Conservation (phyloP, 2,113 vertebrate genomes). For the Nothobranchius furzeri region DNA sequence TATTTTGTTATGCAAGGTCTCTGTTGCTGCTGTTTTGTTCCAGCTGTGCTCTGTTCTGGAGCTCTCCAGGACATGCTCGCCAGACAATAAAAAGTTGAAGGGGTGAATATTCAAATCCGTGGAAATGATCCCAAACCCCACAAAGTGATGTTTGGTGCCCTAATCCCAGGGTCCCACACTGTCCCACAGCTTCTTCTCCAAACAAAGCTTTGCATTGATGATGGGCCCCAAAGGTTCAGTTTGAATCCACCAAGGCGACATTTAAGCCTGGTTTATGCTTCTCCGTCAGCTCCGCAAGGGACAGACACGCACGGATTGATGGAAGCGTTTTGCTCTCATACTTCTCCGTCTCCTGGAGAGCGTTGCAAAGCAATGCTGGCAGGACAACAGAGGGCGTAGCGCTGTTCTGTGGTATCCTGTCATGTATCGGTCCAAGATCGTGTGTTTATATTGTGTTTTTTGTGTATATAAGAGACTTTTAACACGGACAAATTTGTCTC, state of each 20-base stretch:
- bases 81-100: constrained; percentile 56
- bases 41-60: constrained; percentile 29
- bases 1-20: constrained; percentile 31
- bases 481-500: too few species aligned
- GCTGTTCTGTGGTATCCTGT: too few species aligned
- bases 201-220: constrained; percentile 66
- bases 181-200: constrained; percentile 30
- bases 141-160: constrained; percentile 68
- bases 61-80: constrained; percentile 37
- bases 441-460: too few species aligned
- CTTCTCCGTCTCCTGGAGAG: too few species aligned
- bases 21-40: constrained; percentile 17
- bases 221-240: constrained; percentile 42
- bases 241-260: constrained; percentile 28
- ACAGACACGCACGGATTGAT: too few species aligned
- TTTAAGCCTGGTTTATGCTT: constrained; percentile 1
- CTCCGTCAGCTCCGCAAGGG: too few species aligned
- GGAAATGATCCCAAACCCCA: constrained; percentile 67
- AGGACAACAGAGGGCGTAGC: too few species aligned
- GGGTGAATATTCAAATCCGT: constrained; percentile 62
- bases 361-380: too few species aligned
- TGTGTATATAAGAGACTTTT: too few species aligned
- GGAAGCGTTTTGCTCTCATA: too few species aligned
- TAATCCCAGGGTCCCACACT: constrained; percentile 31
- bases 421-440: too few species aligned